phyloP scores from a whole-genome alignment of 2,888 invertebrate species.

The Andrena trimmerana region DNA sequence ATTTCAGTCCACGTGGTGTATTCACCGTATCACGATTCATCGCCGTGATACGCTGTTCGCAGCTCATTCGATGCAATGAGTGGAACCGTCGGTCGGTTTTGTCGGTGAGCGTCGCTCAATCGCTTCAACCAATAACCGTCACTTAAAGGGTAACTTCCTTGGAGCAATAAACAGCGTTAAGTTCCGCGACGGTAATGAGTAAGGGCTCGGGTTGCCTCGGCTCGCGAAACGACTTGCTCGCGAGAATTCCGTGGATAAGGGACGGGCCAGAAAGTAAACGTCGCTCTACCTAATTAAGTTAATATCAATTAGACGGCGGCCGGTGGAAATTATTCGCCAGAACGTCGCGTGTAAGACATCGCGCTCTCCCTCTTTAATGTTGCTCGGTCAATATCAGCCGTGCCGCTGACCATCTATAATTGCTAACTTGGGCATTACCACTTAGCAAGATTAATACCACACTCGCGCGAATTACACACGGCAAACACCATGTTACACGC shows the following conservation, averaged over 20 bases:
- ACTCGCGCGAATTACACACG: background rate
- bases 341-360: slow-evolving; percentile 29
- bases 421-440: slow-evolving; percentile 37
- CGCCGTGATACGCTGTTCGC: slow-evolving; percentile 37
- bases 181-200: background rate
- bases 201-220: background rate
- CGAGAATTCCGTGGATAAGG: too few relatives aligned
- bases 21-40: slow-evolving; percentile 47
- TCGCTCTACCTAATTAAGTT: background rate
- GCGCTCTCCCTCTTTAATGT: slow-evolving; percentile 40
- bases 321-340: background rate
- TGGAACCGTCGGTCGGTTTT: slow-evolving; percentile 9
- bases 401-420: slow-evolving; percentile 26
- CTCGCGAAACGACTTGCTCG: too few relatives aligned
- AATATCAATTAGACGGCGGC: slow-evolving; percentile 10
- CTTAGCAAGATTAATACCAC: slow-evolving; percentile 28
- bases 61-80: slow-evolving; percentile 35
- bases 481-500: background rate
- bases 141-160: slow-evolving; percentile 28
- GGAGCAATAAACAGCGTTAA: slow-evolving; percentile 23
- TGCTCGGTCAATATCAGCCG: slow-evolving; percentile 53
- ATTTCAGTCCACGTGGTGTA: slow-evolving; percentile 54
- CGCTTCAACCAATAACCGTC: slow-evolving; percentile 6
- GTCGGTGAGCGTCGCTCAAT: slow-evolving; percentile 5
- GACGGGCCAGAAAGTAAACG: background rate